A percentile compares a stretch with the other conserved stretches of the same genome.
phyloP scores from a whole-genome alignment of 2,113 vertebrate genomes.

The Carettochelys insculpta region DNA sequence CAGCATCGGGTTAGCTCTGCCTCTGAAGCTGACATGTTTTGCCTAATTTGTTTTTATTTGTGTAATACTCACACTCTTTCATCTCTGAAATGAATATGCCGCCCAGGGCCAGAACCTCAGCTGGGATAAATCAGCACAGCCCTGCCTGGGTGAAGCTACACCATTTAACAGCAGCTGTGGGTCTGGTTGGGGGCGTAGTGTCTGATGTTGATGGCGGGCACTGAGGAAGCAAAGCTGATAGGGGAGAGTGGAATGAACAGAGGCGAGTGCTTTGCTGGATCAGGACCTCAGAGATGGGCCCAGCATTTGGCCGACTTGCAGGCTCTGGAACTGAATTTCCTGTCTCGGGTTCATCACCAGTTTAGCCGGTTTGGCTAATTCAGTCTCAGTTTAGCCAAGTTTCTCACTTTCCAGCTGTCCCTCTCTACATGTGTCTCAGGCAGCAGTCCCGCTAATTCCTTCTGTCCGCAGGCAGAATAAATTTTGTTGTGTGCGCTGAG shows the following conservation, averaged over 20 bases:
- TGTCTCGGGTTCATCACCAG: not conserved
- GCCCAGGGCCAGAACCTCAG: not conserved
- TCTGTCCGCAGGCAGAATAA: no score
- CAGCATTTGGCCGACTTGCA: not conserved
- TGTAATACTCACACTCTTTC: not conserved
- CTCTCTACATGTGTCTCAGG: not conserved
- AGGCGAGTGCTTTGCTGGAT: not conserved
- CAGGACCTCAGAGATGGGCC: not conserved
- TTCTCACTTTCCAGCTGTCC: not conserved
- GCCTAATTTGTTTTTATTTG: not conserved
- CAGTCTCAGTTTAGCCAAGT: not conserved
- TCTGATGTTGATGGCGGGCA: not conserved
- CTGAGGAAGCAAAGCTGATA: not conserved
- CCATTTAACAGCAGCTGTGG: not conserved
- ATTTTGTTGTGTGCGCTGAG: no score
- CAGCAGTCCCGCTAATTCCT: no score
- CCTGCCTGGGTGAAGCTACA: not conserved
- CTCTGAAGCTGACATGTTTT: not conserved
- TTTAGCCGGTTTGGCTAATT: no score
- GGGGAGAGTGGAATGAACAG: not conserved
- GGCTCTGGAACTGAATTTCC: not conserved
- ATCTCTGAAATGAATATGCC: not conserved
- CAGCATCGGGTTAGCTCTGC: not conserved
- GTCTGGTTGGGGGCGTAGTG: not conserved
- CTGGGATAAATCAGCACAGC: not conserved